Evolutionary conservation across 1,140 invertebrate species (phyloP).

Genomic region (Diabrotica virgifera): DNA sequence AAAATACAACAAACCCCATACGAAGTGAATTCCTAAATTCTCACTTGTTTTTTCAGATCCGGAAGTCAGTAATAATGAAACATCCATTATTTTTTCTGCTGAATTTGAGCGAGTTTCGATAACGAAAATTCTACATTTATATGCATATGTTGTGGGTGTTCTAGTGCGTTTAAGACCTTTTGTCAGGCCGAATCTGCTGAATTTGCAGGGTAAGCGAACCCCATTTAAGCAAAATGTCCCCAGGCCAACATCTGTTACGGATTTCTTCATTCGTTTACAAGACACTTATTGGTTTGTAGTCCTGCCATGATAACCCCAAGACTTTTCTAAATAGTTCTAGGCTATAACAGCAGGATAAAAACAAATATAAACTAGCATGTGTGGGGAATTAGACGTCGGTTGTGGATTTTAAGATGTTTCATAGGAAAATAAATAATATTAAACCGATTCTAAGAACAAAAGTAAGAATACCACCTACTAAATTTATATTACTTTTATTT

Average conservation of each 20-base stretch:
- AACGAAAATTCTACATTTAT: conserved; percentile 7
- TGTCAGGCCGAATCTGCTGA: conserved; percentile 7
- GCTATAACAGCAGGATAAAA: neutral
- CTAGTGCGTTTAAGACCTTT: conserved; percentile 10
- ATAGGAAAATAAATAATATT: no score
- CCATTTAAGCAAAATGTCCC: conserved; percentile 12
- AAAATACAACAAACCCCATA: no score
- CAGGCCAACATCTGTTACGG: conserved; percentile 12
- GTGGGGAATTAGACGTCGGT: no score
- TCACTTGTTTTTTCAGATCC: no score
- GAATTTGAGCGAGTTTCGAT: neutral
- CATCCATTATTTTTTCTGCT: neutral
- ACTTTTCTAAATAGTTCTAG: neutral
- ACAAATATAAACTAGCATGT: neutral
- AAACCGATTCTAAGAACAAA: no score
- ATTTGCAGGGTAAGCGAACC: conserved; percentile 7
- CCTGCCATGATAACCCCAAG: neutral
- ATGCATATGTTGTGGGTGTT: conserved; percentile 13
- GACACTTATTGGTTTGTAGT: neutral
- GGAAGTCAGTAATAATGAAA: no score
- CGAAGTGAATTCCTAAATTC: no score
- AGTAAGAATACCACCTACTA: no score
- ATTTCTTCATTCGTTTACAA: conserved; percentile 9
- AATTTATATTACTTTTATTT: no score
- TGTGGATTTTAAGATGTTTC: no score